Evolutionary conservation across 2,797 vertebrate genomes (phyloP).

Genomic region (Dryobates pubescens): DNA sequence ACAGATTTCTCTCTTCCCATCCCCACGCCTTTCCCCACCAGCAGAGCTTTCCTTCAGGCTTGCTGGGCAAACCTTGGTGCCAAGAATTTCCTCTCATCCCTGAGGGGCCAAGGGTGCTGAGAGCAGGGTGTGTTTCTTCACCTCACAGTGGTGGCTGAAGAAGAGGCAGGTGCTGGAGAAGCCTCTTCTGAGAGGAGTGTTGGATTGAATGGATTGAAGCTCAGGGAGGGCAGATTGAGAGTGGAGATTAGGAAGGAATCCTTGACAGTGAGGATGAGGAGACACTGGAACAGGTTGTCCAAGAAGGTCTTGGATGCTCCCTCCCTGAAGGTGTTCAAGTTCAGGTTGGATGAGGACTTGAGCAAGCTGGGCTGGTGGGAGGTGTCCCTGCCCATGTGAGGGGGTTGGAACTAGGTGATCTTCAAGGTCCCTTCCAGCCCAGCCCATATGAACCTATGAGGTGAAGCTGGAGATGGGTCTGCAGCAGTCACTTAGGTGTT

Average conservation of each 20-base stretch:
- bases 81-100: background rate
- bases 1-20: constrained; percentile 49
- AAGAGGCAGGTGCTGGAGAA: background rate
- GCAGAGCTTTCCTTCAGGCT: background rate
- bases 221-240: too few relatives aligned
- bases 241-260: too few relatives aligned
- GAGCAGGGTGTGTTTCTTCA: background rate
- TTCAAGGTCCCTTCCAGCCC: too few relatives aligned
- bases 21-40: constrained; percentile 49
- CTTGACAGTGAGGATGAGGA: too few relatives aligned
- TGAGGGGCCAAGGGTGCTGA: background rate
- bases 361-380: too few relatives aligned
- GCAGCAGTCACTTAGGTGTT: fast-evolving
- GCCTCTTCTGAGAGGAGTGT: background rate
- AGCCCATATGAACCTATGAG: too few relatives aligned
- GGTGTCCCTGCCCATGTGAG: too few relatives aligned
- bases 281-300: too few relatives aligned
- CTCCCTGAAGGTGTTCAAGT: too few relatives aligned
- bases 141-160: fast-evolving
- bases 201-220: background rate
- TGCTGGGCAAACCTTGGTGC: background rate
- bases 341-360: too few relatives aligned
- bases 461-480: background rate
- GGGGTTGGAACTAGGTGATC: too few relatives aligned
- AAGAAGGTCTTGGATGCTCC: too few relatives aligned